Evolutionary conservation across 2,797 vertebrate genomes (phyloP).

Genomic region (Smutsia gigantea): DNA sequence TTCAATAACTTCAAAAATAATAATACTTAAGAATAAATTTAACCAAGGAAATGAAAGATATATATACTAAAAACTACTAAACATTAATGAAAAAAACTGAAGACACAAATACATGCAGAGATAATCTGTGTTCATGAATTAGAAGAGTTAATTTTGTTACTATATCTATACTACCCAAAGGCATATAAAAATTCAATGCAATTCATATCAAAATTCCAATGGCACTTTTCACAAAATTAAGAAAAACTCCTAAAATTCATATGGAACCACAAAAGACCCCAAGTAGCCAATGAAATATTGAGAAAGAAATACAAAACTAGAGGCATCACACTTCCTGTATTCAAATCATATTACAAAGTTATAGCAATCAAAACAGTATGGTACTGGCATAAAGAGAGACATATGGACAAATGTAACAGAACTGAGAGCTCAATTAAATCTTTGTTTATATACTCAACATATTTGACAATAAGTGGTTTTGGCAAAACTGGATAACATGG

Average conservation of each 20-base stretch:
- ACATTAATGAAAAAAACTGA: not conserved
- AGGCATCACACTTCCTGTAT: not conserved
- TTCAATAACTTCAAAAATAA: not conserved
- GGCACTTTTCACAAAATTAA: not conserved
- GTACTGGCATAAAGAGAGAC: not conserved
- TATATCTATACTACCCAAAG: not conserved
- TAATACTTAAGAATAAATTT: not conserved
- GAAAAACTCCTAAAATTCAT: not conserved
- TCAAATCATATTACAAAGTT: not conserved
- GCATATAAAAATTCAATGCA: not conserved
- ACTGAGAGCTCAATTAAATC: not conserved
- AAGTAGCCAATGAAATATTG: not conserved
- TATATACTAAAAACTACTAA: not conserved
- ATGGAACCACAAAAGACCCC: not conserved
- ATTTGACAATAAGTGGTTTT: not conserved
- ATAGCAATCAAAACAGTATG: no score
- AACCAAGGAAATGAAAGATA: not conserved
- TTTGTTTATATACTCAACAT: not conserved
- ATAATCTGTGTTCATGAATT: not conserved
- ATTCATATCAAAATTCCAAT: not conserved
- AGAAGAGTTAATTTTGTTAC: not conserved
- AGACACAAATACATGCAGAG: not conserved
- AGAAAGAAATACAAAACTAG: not conserved
- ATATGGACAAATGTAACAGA: not conserved
- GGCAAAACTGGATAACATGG: not conserved